A percentile compares a stretch with the other conserved stretches of the same genome.
These are phyloP conservation scores for Erythrocebus patas DNA, from an alignment of 2,113 vertebrate genomes.

Conservation along the genomic window DNA sequence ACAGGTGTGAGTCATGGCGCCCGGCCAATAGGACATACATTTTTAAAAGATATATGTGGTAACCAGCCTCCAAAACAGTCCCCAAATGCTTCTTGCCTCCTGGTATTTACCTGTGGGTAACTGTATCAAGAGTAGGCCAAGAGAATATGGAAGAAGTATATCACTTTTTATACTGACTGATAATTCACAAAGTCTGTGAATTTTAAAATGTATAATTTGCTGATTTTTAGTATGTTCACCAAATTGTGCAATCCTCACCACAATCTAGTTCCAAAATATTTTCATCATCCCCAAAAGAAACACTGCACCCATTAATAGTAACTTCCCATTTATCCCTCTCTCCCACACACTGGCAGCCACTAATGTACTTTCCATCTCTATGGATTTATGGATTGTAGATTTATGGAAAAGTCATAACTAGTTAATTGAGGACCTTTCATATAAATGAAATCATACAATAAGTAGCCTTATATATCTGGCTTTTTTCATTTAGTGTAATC, in stretches of 20 bases:
- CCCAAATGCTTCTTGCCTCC: neutral
- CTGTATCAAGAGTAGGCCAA: neutral
- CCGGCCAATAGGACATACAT: neutral
- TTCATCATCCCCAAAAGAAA: neutral
- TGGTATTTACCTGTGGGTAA: neutral
- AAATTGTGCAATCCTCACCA: neutral
- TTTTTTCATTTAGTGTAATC: neutral
- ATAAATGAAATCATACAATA: neutral
- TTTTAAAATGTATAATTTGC: neutral
- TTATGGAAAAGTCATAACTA: too few relatives aligned
- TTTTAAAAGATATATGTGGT: neutral
- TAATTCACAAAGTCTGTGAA: neutral
- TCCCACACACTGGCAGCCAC: neutral
- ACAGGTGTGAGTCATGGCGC: too few relatives aligned
- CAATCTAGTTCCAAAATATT: neutral
- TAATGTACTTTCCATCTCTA: neutral
- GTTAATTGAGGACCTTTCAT: neutral
- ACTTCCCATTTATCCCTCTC: neutral
- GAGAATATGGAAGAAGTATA: neutral
- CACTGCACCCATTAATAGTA: neutral
- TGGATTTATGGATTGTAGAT: neutral
- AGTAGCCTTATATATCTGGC: neutral
- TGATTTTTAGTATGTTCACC: neutral
- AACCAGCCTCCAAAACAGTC: neutral
- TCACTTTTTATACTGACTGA: neutral